Base-by-base conservation (phyloP, 2,888 invertebrate genomes). In the Hesperia comma region DNA sequence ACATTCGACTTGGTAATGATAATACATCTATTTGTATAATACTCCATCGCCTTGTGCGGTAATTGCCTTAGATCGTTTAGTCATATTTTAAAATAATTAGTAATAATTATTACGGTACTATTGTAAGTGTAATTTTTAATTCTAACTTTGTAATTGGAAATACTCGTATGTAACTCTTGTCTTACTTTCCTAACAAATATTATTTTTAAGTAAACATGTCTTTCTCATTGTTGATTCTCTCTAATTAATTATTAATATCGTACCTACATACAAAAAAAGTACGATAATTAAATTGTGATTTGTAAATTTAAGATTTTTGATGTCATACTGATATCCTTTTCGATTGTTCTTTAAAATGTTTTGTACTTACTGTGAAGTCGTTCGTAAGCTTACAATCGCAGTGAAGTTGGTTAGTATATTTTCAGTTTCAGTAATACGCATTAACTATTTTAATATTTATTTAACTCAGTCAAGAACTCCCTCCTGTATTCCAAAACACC, bases 21-120 rank as follows among this genome's bases (percentile, higher is more conserved):
- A 69, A 72, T 73, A 70, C 71, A 71, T 72, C 71, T 77, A 74
- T 73, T 75, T 60, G 67, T 71, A 69, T 73, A 72, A 68, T 74
- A 80, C 81, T 84, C 81, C 82, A 82, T 75, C 77, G 75, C 84
- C 80, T 78, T 62, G 32, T 55, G 74, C 71, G 71, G 74, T 70
- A 71, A 80, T 82, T 86, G 89, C 89, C 89, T 88, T 88, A 87
- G 86, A 83, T 78, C 76, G 80, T 68, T 76, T 84, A 85, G 79
- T 61, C 41, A 67, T 61, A 67, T 51, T 58, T 67, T 51, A 57
- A 61, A 68, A 40, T 67, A 51, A 60, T 64, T 46, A 57, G 40
- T 57, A 19, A 54, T 60, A 15, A 33, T 46, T 49, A 67, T 21
- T 43, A 66, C 43, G 7, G 54, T 54, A 60, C 55, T 60, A 58